These are phyloP conservation scores for Poicephalus gulielmi DNA, from an alignment of 2,113 vertebrate species.

Conservation along the genomic window DNA sequence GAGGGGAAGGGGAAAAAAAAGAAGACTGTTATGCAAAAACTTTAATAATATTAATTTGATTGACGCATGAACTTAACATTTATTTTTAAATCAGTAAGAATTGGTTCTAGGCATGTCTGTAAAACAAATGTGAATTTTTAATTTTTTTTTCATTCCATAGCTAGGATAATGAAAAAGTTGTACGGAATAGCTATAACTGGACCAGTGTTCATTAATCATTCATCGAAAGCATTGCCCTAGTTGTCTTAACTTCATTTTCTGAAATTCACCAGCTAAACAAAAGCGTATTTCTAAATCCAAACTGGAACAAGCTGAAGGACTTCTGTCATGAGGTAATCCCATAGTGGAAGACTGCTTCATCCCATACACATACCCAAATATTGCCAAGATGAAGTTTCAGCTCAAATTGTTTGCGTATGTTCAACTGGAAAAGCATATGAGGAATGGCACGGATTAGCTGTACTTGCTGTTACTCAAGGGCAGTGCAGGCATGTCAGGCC, in stretches of 20 bases:
- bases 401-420: constrained; percentile 37
- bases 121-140: neutral
- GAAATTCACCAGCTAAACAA: constrained; percentile 33
- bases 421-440: neutral
- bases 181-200: neutral
- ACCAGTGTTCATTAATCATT: neutral
- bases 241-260: constrained; percentile 11
- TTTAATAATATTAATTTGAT: neutral
- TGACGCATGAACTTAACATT: neutral
- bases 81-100: neutral
- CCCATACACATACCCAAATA: neutral
- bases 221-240: neutral
- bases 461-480: neutral
- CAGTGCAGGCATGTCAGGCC: neutral
- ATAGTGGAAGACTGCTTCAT: neutral
- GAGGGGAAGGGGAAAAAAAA: neutral
- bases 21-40: neutral
- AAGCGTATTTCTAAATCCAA: neutral
- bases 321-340: constrained; percentile 18
- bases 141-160: neutral
- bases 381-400: constrained; percentile 33
- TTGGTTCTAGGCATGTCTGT: neutral
- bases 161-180: neutral
- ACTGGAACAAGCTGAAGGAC: neutral
- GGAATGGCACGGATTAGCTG: neutral